Conservation (phyloP, 2,888 invertebrate genomes). For the Drosophila mercatorum region DNA sequence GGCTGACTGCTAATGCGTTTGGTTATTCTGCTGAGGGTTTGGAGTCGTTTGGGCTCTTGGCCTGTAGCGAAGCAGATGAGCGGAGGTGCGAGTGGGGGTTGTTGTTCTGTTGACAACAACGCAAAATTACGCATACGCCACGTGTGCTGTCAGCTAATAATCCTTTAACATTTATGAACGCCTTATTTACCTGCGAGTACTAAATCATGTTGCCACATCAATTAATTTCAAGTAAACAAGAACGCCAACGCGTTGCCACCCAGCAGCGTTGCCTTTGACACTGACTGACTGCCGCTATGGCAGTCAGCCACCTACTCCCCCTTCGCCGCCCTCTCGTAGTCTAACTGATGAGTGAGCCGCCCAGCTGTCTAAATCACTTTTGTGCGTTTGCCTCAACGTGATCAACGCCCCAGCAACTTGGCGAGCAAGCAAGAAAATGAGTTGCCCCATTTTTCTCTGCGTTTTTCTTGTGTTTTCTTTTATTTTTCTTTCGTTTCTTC, state of each 20-base stretch:
- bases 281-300: slow-evolving; percentile 33
- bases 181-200: slow-evolving; percentile 77
- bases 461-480: not conserved
- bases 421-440: slow-evolving; percentile 35
- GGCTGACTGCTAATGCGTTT: slow-evolving; percentile 47
- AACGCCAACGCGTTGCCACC: slow-evolving; percentile 44
- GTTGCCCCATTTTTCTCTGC: slow-evolving; percentile 52
- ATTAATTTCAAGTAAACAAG: slow-evolving; percentile 76
- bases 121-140: slow-evolving; percentile 70
- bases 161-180: slow-evolving; percentile 78
- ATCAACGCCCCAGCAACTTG: slow-evolving; percentile 47
- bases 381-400: slow-evolving; percentile 64
- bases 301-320: not conserved
- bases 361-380: slow-evolving; percentile 72
- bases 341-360: slow-evolving; percentile 55
- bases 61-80: not conserved
- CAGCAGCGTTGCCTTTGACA: slow-evolving; percentile 34
- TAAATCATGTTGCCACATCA: slow-evolving; percentile 80
- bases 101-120: slow-evolving; percentile 24
- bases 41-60: not conserved
- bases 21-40: slow-evolving; percentile 28
- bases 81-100: not conserved
- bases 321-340: not conserved
- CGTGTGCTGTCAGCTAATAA: slow-evolving; percentile 77
- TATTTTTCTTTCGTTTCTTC: not conserved